phyloP scores from a whole-genome alignment of 2,888 invertebrate genomes.

The Theretra japonica region DNA sequence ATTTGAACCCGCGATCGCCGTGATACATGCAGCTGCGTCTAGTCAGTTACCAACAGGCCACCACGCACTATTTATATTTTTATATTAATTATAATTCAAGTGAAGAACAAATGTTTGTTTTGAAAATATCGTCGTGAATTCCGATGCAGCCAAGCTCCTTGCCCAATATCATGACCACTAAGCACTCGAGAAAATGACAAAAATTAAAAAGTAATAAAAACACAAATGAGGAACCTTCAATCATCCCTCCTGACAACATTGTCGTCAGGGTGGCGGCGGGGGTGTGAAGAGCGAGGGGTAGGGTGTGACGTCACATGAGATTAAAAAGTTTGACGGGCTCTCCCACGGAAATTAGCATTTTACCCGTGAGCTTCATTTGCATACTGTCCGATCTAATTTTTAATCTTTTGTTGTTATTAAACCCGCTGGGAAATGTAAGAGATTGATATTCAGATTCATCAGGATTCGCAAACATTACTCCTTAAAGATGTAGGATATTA shows the following conservation, averaged over 20 bases:
- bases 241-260: constrained; percentile 76
- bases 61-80: too few species aligned
- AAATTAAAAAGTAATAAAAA: constrained; percentile 85
- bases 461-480: neutral
- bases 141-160: neutral
- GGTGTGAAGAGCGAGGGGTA: constrained; percentile 42
- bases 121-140: neutral
- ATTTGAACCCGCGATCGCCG: too few species aligned
- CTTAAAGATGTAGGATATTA: neutral
- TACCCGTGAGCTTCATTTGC: constrained; percentile 73
- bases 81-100: too few species aligned
- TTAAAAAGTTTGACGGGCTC: constrained; percentile 82
- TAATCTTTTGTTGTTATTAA: constrained; percentile 58
- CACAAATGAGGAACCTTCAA: constrained; percentile 83
- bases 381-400: constrained; percentile 69
- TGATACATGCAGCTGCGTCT: too few species aligned
- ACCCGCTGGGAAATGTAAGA: constrained; percentile 42
- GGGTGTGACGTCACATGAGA: constrained; percentile 80
- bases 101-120: too few species aligned
- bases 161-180: constrained; percentile 30
- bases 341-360: constrained; percentile 85
- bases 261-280: constrained; percentile 36
- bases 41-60: too few species aligned
- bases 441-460: constrained; percentile 22
- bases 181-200: constrained; percentile 76